Conservation (phyloP, 1,140 invertebrate genomes). For the Caerostris darwini region DNA sequence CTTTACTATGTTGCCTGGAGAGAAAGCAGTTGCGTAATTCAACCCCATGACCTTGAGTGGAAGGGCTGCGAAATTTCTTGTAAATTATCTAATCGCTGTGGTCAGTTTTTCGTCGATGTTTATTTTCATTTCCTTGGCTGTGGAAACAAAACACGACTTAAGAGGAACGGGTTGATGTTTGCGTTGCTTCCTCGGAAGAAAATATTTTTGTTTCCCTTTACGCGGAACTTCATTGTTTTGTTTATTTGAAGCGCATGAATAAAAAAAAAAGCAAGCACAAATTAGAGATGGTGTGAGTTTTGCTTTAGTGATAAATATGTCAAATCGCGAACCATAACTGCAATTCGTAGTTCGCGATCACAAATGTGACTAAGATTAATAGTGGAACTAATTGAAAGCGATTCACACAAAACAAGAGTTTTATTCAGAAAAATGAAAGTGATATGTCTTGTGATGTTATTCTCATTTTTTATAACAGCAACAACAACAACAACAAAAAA, state of each 20-base stretch:
- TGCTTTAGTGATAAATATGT: no score
- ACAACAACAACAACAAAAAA: no score
- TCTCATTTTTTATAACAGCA: no score
- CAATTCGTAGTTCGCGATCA: no score
- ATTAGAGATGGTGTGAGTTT: not conserved
- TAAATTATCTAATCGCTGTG: constrained; percentile 24
- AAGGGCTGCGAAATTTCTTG: not conserved
- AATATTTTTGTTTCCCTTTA: not conserved
- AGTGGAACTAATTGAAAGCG: no score
- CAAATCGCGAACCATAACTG: no score
- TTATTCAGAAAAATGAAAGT: no score
- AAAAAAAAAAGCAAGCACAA: not conserved
- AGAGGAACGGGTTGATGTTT: not conserved
- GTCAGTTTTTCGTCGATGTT: constrained; percentile 10
- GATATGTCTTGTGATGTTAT: no score
- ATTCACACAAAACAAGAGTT: no score
- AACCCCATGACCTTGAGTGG: not conserved
- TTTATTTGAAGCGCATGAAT: constrained; percentile 24
- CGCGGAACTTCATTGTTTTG: constrained; percentile 7
- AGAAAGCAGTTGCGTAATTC: not conserved
- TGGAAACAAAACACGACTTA: not conserved
- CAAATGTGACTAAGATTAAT: no score
- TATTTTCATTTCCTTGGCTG: not conserved
- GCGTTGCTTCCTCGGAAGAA: not conserved
- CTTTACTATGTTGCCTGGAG: not conserved